phyloP scores from a whole-genome alignment of 2,797 vertebrate species.

The Meda fulgida region DNA sequence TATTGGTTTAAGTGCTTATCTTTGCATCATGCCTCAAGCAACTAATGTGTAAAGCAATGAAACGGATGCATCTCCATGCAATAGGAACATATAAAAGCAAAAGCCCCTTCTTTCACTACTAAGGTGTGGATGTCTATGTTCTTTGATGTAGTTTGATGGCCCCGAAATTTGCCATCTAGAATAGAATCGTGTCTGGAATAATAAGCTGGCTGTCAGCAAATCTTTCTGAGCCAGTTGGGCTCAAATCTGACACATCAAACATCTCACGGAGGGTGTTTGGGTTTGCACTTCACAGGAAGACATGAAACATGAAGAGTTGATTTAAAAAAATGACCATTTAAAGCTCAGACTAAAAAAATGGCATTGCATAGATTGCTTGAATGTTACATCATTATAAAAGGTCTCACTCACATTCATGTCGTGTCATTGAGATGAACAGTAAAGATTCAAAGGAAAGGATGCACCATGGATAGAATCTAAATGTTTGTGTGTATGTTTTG shows the following conservation, averaged over 20 bases:
- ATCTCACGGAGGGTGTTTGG: conserved; percentile 58
- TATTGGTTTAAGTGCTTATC: not conserved
- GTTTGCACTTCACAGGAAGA: conserved; percentile 59
- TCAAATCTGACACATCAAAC: conserved; percentile 79
- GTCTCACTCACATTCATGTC: conserved; percentile 43
- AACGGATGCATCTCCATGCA: not conserved
- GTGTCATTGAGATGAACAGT: conserved; percentile 6
- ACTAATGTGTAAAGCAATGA: not conserved
- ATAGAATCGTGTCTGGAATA: conserved; percentile 58
- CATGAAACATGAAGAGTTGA: conserved; percentile 68
- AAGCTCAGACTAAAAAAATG: conserved; percentile 57
- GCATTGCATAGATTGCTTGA: conserved; percentile 62
- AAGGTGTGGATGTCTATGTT: conserved; percentile 32
- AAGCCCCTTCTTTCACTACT: not conserved
- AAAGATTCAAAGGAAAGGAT: not conserved
- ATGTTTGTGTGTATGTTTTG: not conserved
- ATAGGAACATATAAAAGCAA: not conserved
- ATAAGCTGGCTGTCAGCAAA: conserved; percentile 62
- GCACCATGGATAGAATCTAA: not conserved
- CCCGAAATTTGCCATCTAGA: conserved; percentile 62
- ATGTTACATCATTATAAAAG: conserved; percentile 70
- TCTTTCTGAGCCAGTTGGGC: conserved; percentile 56
- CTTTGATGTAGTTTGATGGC: conserved; percentile 73
- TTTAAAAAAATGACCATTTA: conserved; percentile 66
- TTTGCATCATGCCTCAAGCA: not conserved